Base-by-base conservation (phyloP, 2,113 vertebrate species). In the Barbus barbus region DNA sequence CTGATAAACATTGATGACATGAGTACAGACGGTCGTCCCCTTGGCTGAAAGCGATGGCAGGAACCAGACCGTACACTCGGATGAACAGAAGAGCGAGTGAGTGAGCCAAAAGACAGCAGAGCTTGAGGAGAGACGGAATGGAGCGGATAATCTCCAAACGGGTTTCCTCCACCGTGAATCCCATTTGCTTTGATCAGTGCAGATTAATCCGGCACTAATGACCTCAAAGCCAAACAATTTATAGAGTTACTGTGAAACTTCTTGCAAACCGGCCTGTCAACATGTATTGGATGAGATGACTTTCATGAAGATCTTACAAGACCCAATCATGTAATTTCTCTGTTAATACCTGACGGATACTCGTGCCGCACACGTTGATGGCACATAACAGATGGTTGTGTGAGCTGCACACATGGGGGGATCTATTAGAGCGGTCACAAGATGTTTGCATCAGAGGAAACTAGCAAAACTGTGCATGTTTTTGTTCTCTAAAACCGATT, bases 1-100 rank as follows among this genome's bases (percentile, higher is more conserved):
- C 69, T n/a, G 65, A 80, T 46, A 85, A 73, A 85, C 83, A 82
- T 31, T 53, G 74, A 33, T 61, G 77, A 74, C 41, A 74, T 20
- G 36, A 33, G 77, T 72, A 44, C 83, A 60, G 24, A 58, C 83
- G 44, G 60, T 67, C 83, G 8, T 76, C 63, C 28, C 61, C 41
- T 69, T 69, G 78, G 63, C 61, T 69, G 24, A 69, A 81, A 51
- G 28, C 6, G 33, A n/a, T 16, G 31, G 51, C 58, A 80, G 24
- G 24, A 80, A 80, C 36, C 63, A 81, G 61, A 81, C 78, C n/a
- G 14, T 22, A 41, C 41, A 67, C 61, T 51, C 18, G 18, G 78
- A n/a, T 81, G 61, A 81, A 48, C 61, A 81, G 56, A 79, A 63
- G 26, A 81, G 20, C 5, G 2, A 11, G 44, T 2, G 41, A 81